phyloP scores from a whole-genome alignment of 2,888 invertebrate species.

The Cyrtodaria siliqua region DNA sequence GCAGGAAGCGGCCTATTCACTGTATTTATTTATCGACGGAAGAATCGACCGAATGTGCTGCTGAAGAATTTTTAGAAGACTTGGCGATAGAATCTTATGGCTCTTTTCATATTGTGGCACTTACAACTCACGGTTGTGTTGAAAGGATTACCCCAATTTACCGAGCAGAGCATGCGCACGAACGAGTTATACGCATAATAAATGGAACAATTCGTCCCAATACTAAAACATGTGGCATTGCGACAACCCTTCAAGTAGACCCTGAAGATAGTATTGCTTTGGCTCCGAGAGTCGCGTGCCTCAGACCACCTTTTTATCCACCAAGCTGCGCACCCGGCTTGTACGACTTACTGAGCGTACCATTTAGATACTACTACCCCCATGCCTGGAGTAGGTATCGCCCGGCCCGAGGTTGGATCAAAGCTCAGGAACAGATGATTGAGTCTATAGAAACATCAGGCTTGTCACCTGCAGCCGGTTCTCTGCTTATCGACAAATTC shows the following conservation, averaged over 20 bases:
- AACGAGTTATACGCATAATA: slow-evolving; percentile 79
- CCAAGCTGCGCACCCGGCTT: slow-evolving; percentile 60
- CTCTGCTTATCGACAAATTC: slow-evolving; percentile 81
- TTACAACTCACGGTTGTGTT: slow-evolving; percentile 82
- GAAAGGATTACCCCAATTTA: slow-evolving; percentile 83
- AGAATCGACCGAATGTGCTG: slow-evolving; percentile 74
- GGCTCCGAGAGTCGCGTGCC: slow-evolving; percentile 58
- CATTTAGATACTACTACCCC: slow-evolving; percentile 74
- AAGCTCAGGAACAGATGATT: slow-evolving; percentile 75
- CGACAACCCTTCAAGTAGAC: slow-evolving; percentile 77
- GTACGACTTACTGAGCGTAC: slow-evolving; percentile 57
- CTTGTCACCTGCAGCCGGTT: slow-evolving; percentile 82
- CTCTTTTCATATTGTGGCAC: slow-evolving; percentile 81
- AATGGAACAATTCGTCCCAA: slow-evolving; percentile 77
- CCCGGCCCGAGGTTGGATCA: slow-evolving; percentile 77
- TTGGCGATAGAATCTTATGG: slow-evolving; percentile 84
- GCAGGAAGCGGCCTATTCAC: slow-evolving; percentile 81
- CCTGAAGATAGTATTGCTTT: slow-evolving; percentile 73
- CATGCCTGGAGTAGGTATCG: slow-evolving; percentile 79
- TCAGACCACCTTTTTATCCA: slow-evolving; percentile 34
- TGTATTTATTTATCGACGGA: slow-evolving; percentile 82
- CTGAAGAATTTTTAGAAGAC: slow-evolving; percentile 83
- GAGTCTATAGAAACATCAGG: slow-evolving; percentile 64
- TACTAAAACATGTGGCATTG: slow-evolving; percentile 76
- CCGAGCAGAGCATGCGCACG: slow-evolving; percentile 76